phyloP scores from a whole-genome alignment of 2,797 vertebrate genomes.

The Adrianichthys oophorus region DNA sequence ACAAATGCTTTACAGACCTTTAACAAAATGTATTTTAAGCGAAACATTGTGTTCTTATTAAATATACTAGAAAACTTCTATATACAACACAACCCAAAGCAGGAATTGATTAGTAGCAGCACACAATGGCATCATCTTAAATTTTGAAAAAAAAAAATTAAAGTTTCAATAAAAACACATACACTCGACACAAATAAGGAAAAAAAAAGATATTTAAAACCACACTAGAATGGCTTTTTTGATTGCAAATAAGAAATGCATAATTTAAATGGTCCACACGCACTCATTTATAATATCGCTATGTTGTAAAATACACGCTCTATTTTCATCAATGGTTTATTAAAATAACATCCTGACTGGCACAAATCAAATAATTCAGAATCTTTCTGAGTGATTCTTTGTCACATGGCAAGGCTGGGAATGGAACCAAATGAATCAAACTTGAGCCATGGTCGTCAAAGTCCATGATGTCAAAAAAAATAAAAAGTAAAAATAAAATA shows the following conservation, averaged over 20 bases:
- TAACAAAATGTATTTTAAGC: slow-evolving; percentile 47
- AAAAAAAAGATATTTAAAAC: slow-evolving; percentile 35
- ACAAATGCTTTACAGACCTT: slow-evolving; percentile 54
- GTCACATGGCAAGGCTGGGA: too few relatives aligned
- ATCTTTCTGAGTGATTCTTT: too few relatives aligned
- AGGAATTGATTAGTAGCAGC: slow-evolving; percentile 53
- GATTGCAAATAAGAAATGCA: slow-evolving; percentile 19
- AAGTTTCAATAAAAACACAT: slow-evolving; percentile 31
- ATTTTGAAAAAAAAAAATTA: slow-evolving; percentile 5
- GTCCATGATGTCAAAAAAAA: neutral
- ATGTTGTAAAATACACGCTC: too few relatives aligned
- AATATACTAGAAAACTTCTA: slow-evolving; percentile 40
- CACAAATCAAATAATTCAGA: too few relatives aligned
- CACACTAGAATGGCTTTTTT: slow-evolving; percentile 19
- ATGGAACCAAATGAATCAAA: too few relatives aligned
- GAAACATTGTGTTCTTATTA: slow-evolving; percentile 39
- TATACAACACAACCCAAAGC: slow-evolving; percentile 44
- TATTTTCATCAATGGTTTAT: too few relatives aligned
- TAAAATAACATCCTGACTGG: too few relatives aligned
- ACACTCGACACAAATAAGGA: slow-evolving; percentile 31
- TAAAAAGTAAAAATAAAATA: neutral
- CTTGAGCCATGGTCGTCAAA: too few relatives aligned
- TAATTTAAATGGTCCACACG: too few relatives aligned
- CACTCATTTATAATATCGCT: too few relatives aligned
- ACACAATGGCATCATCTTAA: slow-evolving; percentile 40